Evolutionary conservation across 2,113 vertebrate genomes (phyloP), one percentile per base, ranked within the genome.

Genomic region (Anguilla japonica): DNA sequence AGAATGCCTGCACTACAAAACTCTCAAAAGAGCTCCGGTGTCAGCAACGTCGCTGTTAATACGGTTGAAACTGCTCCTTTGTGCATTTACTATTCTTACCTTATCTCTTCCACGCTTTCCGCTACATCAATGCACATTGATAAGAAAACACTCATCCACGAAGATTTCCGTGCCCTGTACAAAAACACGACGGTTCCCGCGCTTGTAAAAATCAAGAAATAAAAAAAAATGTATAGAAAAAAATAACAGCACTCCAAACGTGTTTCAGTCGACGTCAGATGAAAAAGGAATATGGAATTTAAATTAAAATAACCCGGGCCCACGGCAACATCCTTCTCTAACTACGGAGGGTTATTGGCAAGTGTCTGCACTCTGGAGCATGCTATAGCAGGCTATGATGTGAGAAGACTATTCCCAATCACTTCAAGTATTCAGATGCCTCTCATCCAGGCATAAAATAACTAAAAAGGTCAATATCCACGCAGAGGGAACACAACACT

Each of bases 261-360:
- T 67, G 87, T 81, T 82, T 71, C 53, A 15, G 82, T 84, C 84
- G 86, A 89, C 87, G 90, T 91, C 90, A 91, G 79, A 83, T 80
- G 53, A 46, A 7, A 81, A 87, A 46, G 85, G 50, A 63, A 4
- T 87, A 87, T 87, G 86, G 80, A 82, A 85, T 82, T 87, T 41
- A 82, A 81, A 85, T 29, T 81, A 87, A 91, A 89, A 89, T 88
- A 89, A 89, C 87, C 87, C 40, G 22, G 39, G 79, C 60, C 85
- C 86, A 79, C 82, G 83, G 81, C 79, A 87, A 87, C 88, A 87
- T 87, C 86, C 90, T 90, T 87, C 88, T 81, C 88, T 63, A 91
- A 87, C 89, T 86, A 71, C 57, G 41, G 14, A 34, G 43, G 83
- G 79, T 29, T 84, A 16, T 34, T 67, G 43, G 18, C 63, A 60